These are phyloP conservation scores for Pelodytes ibericus DNA, from an alignment of 2,797 vertebrate genomes.

Conservation along the genomic window DNA sequence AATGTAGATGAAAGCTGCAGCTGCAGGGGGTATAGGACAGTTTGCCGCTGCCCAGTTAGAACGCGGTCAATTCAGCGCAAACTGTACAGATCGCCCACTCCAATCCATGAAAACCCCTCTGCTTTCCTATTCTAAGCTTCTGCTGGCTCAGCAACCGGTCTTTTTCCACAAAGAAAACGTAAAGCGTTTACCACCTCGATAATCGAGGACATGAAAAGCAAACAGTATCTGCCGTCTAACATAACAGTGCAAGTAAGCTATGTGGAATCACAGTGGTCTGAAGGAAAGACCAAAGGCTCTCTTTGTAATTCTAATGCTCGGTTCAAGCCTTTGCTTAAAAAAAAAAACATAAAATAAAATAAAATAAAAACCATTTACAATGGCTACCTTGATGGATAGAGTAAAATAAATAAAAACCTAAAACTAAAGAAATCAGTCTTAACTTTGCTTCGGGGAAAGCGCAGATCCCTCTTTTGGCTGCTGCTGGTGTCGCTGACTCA, in stretches of 20 bases:
- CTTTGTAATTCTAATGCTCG: slow-evolving; percentile 45
- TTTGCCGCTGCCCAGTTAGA: too few species aligned
- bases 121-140: neutral
- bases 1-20: too few species aligned
- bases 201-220: slow-evolving; percentile 36
- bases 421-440: slow-evolving; percentile 3
- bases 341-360: neutral
- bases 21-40: too few species aligned
- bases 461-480: slow-evolving; percentile 11
- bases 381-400: slow-evolving; percentile 2
- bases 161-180: slow-evolving; percentile 14
- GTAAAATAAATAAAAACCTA: slow-evolving; percentile 23
- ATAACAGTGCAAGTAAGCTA: slow-evolving; percentile 24
- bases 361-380: neutral
- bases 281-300: slow-evolving; percentile 40
- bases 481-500: slow-evolving; percentile 50
- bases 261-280: slow-evolving; percentile 44
- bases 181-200: slow-evolving; percentile 38
- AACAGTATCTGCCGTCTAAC: slow-evolving; percentile 9
- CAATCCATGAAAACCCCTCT: neutral
- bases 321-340: slow-evolving; percentile 22
- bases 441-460: slow-evolving; percentile 39
- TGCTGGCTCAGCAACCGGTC: neutral
- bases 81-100: neutral
- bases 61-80: too few species aligned